Percentiles rank a stretch among this genome's conserved stretches.
These are phyloP conservation scores for Ornithoptera priamus DNA, from an alignment of 2,888 invertebrate genomes.

Conservation along the genomic window DNA sequence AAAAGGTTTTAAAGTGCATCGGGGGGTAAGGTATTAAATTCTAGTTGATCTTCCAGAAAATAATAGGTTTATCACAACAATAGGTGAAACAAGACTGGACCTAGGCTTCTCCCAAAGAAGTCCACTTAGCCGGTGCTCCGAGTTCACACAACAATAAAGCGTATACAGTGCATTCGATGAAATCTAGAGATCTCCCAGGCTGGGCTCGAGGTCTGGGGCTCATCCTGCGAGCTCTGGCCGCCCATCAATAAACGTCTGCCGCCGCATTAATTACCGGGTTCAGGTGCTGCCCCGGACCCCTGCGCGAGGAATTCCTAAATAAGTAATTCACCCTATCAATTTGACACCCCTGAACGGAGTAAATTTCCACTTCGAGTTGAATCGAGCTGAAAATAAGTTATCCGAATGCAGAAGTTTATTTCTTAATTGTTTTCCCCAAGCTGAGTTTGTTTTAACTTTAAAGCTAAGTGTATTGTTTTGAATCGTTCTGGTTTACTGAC, in stretches of 20 bases:
- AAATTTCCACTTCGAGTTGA: slow-evolving; percentile 27
- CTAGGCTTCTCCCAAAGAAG: no score
- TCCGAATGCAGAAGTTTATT: slow-evolving; percentile 13
- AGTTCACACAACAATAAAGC: no score
- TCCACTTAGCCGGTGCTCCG: no score
- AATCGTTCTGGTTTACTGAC: not conserved
- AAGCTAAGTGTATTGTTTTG: slow-evolving; percentile 16
- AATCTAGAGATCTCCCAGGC: not conserved
- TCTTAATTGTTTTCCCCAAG: slow-evolving; percentile 15
- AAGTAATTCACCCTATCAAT: slow-evolving; percentile 37
- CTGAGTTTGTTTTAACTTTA: slow-evolving; percentile 13
- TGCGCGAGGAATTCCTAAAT: slow-evolving; percentile 40
- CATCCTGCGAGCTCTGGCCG: slow-evolving; percentile 4
- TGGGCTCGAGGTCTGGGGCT: not conserved
- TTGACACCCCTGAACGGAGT: slow-evolving; percentile 20
- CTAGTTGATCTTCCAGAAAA: no score
- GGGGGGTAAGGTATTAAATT: no score
- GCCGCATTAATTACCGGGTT: slow-evolving; percentile 47
- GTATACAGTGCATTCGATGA: not conserved
- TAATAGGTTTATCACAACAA: no score
- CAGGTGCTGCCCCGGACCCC: slow-evolving; percentile 42
- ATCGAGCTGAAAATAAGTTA: slow-evolving; percentile 25
- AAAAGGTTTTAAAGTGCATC: no score
- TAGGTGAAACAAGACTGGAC: no score
- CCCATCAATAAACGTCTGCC: slow-evolving; percentile 49